phyloP scores from a whole-genome alignment of 2,888 invertebrate genomes.

The Tanypteryx hageni region DNA sequence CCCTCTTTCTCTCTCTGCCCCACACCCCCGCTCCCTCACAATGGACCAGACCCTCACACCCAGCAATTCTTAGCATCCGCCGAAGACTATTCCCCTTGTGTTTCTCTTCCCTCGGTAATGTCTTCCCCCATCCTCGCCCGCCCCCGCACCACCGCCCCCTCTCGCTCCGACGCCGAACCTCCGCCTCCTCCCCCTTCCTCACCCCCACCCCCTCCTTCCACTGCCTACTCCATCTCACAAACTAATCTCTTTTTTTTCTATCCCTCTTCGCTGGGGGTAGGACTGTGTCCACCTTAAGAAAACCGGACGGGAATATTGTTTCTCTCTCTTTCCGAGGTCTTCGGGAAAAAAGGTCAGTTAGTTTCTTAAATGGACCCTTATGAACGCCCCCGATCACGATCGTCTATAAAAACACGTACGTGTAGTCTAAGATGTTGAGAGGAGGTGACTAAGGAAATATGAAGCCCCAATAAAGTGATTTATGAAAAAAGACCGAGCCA shows the following conservation, averaged over 20 bases:
- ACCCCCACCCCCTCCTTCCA: background rate
- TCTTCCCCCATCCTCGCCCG: constrained; percentile 38
- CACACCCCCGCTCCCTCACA: no score
- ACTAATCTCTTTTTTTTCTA: constrained; percentile 11
- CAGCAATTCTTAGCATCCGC: constrained; percentile 50
- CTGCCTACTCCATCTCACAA: background rate
- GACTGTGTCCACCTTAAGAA: constrained; percentile 44
- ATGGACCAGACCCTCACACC: background rate
- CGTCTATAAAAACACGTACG: background rate
- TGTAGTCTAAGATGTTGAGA: background rate
- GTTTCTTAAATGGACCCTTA: constrained; percentile 57
- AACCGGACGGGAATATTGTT: constrained; percentile 58
- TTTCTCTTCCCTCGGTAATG: constrained; percentile 60
- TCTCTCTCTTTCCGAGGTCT: constrained; percentile 4
- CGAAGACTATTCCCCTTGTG: constrained; percentile 56
- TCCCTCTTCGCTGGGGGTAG: constrained; percentile 3
- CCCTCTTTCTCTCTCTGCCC: background rate
- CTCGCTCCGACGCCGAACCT: background rate
- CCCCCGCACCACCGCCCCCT: background rate
- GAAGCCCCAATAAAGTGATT: no score
- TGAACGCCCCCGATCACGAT: constrained; percentile 44
- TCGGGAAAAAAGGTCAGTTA: constrained; percentile 35
- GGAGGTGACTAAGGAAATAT: background rate
- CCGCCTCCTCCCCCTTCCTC: background rate
- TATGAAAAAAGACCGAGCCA: background rate